A percentile compares a stretch with the other conserved stretches of the same genome.
These are phyloP conservation scores for Corvus cornix DNA, from an alignment of 2,113 vertebrate genomes.

Conservation along the genomic window DNA sequence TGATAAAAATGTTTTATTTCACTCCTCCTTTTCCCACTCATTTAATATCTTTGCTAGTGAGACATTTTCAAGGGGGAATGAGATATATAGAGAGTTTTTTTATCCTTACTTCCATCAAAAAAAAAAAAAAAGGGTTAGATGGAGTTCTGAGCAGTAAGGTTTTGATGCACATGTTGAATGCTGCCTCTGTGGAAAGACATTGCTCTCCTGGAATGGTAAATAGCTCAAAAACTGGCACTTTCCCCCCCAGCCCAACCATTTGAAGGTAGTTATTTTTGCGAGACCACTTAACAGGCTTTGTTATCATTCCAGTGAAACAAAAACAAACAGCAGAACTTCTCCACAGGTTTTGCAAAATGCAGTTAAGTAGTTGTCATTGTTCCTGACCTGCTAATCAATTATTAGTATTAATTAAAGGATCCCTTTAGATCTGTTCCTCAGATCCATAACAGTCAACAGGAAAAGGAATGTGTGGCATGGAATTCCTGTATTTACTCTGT, in stretches of 20 bases:
- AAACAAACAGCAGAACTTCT: background rate
- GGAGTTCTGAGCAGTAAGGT: background rate
- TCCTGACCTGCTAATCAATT: background rate
- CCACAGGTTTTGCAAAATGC: background rate
- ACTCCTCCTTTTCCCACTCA: background rate
- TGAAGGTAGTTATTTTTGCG: background rate
- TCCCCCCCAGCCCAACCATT: background rate
- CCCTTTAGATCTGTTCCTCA: background rate
- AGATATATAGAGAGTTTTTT: background rate
- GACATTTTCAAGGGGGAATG: background rate
- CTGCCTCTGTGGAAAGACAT: background rate
- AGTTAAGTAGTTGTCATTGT: background rate
- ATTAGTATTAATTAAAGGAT: background rate
- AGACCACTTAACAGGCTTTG: background rate
- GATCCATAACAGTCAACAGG: background rate
- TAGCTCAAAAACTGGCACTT: background rate
- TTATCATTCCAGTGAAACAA: background rate
- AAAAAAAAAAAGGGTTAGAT: background rate
- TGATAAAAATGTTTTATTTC: slow-evolving; percentile 5
- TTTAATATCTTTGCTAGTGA: background rate
- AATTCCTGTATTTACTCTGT: background rate
- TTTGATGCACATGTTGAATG: background rate
- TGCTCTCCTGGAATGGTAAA: background rate
- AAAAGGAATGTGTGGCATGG: background rate
- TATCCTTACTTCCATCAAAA: background rate